phyloP scores from a whole-genome alignment of 2,113 vertebrate species.

The Notechis scutatus region DNA sequence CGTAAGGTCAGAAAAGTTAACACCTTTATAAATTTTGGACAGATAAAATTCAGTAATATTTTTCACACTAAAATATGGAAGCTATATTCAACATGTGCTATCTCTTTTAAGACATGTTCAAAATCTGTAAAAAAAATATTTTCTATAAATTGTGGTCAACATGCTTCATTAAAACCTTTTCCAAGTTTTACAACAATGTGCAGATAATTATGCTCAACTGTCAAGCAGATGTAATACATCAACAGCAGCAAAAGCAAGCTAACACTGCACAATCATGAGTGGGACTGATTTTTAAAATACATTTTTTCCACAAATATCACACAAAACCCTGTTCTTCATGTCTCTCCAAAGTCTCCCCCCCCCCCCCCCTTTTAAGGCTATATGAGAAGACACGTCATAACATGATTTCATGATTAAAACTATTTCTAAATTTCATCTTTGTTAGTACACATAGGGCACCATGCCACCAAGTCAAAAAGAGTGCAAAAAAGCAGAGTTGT shows the following conservation, averaged over 20 bases:
- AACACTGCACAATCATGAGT: conserved; percentile 74
- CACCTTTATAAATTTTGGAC: conserved; percentile 65
- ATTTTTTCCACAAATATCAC: conserved; percentile 56
- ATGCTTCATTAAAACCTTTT: conserved; percentile 66
- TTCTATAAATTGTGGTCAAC: conserved; percentile 71
- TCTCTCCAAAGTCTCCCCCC: conserved; percentile 16
- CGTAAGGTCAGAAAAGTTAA: conserved; percentile 64
- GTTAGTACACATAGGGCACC: conserved; percentile 47
- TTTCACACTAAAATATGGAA: conserved; percentile 62
- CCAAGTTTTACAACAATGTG: conserved; percentile 54
- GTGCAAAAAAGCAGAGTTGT: conserved; percentile 42
- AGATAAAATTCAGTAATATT: conserved; percentile 53
- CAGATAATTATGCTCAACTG: conserved; percentile 55
- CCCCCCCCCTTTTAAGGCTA: conserved; percentile 28
- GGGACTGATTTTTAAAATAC: conserved; percentile 53
- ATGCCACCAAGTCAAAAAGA: conserved; percentile 29
- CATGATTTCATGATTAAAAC: conserved; percentile 58
- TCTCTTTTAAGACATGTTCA: conserved; percentile 57
- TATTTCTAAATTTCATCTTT: conserved; percentile 61
- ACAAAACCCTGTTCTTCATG: conserved; percentile 36
- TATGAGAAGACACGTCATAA: conserved; percentile 51
- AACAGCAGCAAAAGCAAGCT: conserved; percentile 66
- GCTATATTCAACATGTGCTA: conserved; percentile 56
- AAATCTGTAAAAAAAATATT: conserved; percentile 62
- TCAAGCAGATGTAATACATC: conserved; percentile 62